Evolutionary conservation across 2,888 invertebrate genomes (phyloP), one percentile per base, ranked within the genome.

Genomic region (Neoaliturus tenellus): DNA sequence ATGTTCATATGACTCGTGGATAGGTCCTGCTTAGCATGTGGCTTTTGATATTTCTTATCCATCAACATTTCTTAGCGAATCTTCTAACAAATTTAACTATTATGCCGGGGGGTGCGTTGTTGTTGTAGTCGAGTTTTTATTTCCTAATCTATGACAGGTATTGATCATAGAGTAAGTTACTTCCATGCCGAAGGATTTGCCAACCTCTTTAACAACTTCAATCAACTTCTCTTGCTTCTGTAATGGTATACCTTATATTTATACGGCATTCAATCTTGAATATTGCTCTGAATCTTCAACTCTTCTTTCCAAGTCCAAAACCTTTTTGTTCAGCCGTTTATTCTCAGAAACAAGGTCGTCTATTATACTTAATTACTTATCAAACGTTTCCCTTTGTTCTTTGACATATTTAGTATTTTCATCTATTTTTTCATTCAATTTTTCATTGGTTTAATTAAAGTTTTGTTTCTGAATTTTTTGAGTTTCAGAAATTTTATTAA

Each of bases 1-100:
- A n/a, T n/a, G n/a, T n/a, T n/a, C n/a, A n/a, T n/a, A n/a, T n/a
- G n/a, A n/a, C n/a, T n/a, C n/a, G n/a, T n/a, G n/a, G n/a, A n/a
- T n/a, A n/a, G n/a, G n/a, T n/a, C n/a, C n/a, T n/a, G n/a, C n/a
- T n/a, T n/a, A n/a, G n/a, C n/a, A n/a, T n/a, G n/a, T n/a, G n/a
- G n/a, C n/a, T n/a, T n/a, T n/a, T n/a, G n/a, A n/a, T n/a, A n/a
- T n/a, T n/a, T n/a, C n/a, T n/a, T n/a, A n/a, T n/a, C n/a, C n/a
- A n/a, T n/a, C n/a, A n/a, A n/a, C n/a, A n/a, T n/a, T 67, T 25
- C 25, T 14, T 31, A 25, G n/a, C 67, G 31, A 67, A 67, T 67
- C 67, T 8, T 17, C 67, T n/a, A 17, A 67, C 67, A 25, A 67
- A 67, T 67, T 67, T 67, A 8, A 67, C 73, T 17, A 71, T 71